Conservation (phyloP, 2,113 vertebrate species). For the Hiodon alosoides region DNA sequence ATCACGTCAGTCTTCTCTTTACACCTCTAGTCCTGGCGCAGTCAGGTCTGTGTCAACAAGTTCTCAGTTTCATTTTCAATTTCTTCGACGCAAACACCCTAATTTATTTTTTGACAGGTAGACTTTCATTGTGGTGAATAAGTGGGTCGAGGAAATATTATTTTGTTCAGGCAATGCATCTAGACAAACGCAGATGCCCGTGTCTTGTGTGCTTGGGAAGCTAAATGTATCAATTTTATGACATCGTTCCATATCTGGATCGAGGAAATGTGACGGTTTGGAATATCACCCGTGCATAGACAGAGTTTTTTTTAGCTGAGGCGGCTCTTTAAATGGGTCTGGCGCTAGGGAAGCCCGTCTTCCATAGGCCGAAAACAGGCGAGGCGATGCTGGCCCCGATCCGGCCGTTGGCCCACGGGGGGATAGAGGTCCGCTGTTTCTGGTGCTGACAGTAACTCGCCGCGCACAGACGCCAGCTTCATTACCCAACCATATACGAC, state of each 20-base stretch:
- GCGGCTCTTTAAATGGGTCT: no score
- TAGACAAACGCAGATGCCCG: slow-evolving; percentile 11
- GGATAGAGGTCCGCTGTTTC: slow-evolving; percentile 47
- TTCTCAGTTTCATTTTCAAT: not conserved
- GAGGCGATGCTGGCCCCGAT: slow-evolving; percentile 12
- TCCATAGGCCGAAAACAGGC: slow-evolving; percentile 28
- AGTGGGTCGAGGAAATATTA: slow-evolving; percentile 17
- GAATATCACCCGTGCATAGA: slow-evolving; percentile 31
- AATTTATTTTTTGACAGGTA: no score
- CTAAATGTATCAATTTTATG: slow-evolving; percentile 41
- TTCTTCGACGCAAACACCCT: no score
- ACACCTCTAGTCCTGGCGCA: not conserved
- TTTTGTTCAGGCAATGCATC: slow-evolving; percentile 11
- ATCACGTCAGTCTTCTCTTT: not conserved
- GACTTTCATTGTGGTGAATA: slow-evolving; percentile 14
- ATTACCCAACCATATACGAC: slow-evolving; percentile 38
- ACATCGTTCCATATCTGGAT: slow-evolving; percentile 38
- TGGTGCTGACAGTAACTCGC: slow-evolving; percentile 42
- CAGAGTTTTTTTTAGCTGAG: no score
- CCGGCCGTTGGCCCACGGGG: slow-evolving; percentile 32
- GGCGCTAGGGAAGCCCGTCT: no score
- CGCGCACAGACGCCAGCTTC: slow-evolving; percentile 42
- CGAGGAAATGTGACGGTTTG: slow-evolving; percentile 28
- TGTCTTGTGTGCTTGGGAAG: slow-evolving; percentile 21
- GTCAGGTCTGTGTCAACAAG: not conserved